Evolutionary conservation across 2,113 vertebrate genomes (phyloP).

Genomic region (Solea senegalensis): DNA sequence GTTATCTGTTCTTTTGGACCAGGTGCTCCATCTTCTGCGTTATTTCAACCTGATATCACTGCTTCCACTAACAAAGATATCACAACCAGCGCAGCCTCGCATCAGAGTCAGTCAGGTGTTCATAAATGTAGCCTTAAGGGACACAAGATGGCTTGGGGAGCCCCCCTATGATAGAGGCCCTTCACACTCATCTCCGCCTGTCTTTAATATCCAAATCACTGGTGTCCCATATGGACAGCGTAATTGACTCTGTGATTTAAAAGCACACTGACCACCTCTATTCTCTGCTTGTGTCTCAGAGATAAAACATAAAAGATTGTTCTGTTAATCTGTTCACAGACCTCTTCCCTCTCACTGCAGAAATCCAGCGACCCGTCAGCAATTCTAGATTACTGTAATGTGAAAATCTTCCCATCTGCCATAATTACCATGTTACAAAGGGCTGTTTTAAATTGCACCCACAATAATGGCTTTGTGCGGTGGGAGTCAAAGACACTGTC

Average conservation of each 20-base stretch:
- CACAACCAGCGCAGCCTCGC: conserved; percentile 37
- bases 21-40: conserved; percentile 62
- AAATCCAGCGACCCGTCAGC: conserved; percentile 74
- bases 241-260: conserved; percentile 82
- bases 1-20: conserved; percentile 42
- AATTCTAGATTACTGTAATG: conserved; percentile 74
- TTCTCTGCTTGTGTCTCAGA: conserved; percentile 71
- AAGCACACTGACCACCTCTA: conserved; percentile 62
- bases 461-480: conserved; percentile 66
- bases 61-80: conserved; percentile 54
- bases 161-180: conserved; percentile 71
- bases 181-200: conserved; percentile 53
- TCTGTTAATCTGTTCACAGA: conserved; percentile 74
- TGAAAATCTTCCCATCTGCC: conserved; percentile 75
- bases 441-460: conserved; percentile 67
- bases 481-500: conserved; percentile 37
- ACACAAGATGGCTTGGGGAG: conserved; percentile 38
- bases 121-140: conserved; percentile 70
- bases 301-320: conserved; percentile 84
- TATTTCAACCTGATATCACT: conserved; percentile 44
- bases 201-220: conserved; percentile 77
- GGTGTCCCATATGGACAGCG: conserved; percentile 77
- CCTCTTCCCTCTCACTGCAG: conserved; percentile 54
- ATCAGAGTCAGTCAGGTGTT: conserved; percentile 77
- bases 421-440: conserved; percentile 77